A percentile compares a stretch with the other conserved stretches of the same genome.
Conservation (phyloP, 2,113 vertebrate genomes). For the Meriones unguiculatus region DNA sequence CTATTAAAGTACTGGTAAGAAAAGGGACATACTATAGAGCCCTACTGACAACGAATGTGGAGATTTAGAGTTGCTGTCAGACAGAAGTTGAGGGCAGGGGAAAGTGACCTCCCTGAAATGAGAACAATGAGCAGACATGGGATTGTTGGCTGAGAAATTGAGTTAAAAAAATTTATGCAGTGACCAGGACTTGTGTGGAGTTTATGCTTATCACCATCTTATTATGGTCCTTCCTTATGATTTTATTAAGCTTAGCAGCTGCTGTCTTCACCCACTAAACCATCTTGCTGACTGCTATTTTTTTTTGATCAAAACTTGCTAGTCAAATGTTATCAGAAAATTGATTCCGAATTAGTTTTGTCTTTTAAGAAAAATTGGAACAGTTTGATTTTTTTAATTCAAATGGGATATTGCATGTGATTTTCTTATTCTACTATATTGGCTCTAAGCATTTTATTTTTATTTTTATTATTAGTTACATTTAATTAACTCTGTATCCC, state of each 20-base stretch:
- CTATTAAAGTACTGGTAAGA: background rate
- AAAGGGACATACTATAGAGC: background rate
- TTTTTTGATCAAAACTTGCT: background rate
- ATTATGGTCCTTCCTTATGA: background rate
- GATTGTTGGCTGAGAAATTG: too few relatives aligned
- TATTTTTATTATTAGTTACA: too few relatives aligned
- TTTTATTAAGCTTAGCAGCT: too few relatives aligned
- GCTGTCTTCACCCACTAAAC: background rate
- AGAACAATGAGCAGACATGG: fast-evolving
- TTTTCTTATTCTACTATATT: background rate
- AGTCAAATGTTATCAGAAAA: background rate
- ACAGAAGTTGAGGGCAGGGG: fast-evolving
- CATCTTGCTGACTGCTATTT: background rate
- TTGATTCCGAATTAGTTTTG: background rate
- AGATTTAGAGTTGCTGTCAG: fast-evolving
- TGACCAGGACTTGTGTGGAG: background rate
- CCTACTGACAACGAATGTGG: background rate
- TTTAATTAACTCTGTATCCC: too few relatives aligned
- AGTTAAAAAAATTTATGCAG: background rate
- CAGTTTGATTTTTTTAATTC: background rate
- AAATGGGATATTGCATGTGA: background rate
- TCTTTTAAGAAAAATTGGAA: background rate
- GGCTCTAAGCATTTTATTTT: too few relatives aligned
- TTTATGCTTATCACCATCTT: background rate
- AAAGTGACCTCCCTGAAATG: background rate